Evolutionary conservation across 2,888 invertebrate genomes (phyloP), one percentile per base, ranked within the genome.

Genomic region (Teleogryllus oceanicus): DNA sequence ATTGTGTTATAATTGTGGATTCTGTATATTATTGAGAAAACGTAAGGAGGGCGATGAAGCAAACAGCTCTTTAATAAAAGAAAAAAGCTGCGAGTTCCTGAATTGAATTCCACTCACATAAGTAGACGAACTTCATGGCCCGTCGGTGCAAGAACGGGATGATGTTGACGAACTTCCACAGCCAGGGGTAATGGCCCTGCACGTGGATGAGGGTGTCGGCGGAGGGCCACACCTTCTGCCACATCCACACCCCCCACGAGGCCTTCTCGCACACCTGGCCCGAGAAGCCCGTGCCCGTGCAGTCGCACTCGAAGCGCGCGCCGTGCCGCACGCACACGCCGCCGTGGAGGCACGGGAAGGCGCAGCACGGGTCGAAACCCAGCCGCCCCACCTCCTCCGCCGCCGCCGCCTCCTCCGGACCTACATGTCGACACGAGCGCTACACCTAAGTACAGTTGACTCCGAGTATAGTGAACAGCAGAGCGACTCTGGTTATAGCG

Each of bases 311-410:
- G 81, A 85, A 88, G 74, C 84, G 83, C 21, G 21, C 37, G 50
- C 75, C 80, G 21, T 37, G 76, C 49, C 78, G 75, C 13, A 24
- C 74, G 80, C 88, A 88, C 13, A 87, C 83, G 16, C 87, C 87
- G 49, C 84, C 82, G 83, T 88, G 86, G 81, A 86, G 84, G 82
- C 88, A 88, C 0, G 88, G 88, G 82, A 84, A 87, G 8, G 87
- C 86, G 80, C 88, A 88, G 82, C 88, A 88, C 0, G 86, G 85
- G 83, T 87, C 83, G 77, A 18, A 79, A 12, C 77, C 83, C 82
- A 78, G 49, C 16, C 62, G 62, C 62, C 62, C 62, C 16, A 62
- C 37, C 62, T 18, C 16, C 3, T 62, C 62, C 16, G 62, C 62
- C 16, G 16, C 16, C 62, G 13, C 62, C 62, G 62, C 62, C 62